phyloP scores from a whole-genome alignment of 2,797 vertebrate genomes.

The Lophius americanus region DNA sequence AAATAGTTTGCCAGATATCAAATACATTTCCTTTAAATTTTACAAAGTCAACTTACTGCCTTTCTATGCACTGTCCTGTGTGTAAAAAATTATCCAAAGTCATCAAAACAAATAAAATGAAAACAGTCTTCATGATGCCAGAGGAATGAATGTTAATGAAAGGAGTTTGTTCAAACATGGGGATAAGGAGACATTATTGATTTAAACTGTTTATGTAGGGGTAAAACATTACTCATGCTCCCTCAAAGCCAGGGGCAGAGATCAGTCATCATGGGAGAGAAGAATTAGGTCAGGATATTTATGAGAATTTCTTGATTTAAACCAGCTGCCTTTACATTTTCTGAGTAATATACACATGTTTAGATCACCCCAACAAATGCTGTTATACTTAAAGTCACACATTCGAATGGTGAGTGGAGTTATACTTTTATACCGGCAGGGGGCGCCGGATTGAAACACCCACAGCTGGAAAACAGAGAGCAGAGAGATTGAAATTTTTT shows the following conservation, averaged over 20 bases:
- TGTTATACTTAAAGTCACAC: too few species aligned
- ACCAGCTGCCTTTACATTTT: background rate
- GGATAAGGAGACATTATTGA: conserved; percentile 67
- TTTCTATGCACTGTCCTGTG: conserved; percentile 51
- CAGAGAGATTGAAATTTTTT: background rate
- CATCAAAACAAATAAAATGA: conserved; percentile 57
- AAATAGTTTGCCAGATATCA: background rate
- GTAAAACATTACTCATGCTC: conserved; percentile 75
- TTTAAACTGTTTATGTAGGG: conserved; percentile 75
- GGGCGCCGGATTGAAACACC: too few species aligned
- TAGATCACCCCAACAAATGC: background rate
- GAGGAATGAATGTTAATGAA: conserved; percentile 40
- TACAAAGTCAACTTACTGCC: conserved; percentile 61
- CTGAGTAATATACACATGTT: background rate
- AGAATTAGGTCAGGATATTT: background rate
- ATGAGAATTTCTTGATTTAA: background rate
- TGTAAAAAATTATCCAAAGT: conserved; percentile 52
- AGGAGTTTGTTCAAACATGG: conserved; percentile 18
- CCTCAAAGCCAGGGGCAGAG: conserved; percentile 34
- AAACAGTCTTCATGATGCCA: conserved; percentile 72
- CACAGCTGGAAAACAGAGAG: too few species aligned
- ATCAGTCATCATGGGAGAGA: conserved; percentile 13
- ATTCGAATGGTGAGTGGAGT: too few species aligned
- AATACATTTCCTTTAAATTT: background rate
- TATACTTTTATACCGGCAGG: too few species aligned